Percentiles rank a stretch among this genome's conserved stretches.
Evolutionary conservation across 2,797 vertebrate species (phyloP).

Genomic region (Rhinichthys osculus): DNA sequence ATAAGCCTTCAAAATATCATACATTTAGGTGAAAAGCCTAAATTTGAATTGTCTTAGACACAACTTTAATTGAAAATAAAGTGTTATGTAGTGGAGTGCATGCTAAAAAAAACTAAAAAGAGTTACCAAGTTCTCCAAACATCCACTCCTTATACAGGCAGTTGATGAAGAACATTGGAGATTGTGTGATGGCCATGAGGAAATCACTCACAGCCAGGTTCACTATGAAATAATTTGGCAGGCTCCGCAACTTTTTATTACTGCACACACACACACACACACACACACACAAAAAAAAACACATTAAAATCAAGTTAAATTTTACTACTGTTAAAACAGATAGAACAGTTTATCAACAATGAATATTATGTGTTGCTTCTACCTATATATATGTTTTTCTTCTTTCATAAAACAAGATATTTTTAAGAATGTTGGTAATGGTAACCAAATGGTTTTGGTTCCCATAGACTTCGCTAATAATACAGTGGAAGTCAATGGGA

Average conservation of each 20-base stretch:
- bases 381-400: neutral
- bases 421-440: neutral
- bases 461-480: neutral
- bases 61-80: neutral
- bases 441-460: neutral
- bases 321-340: neutral
- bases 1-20: neutral
- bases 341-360: neutral
- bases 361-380: neutral
- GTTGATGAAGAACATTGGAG: conserved; percentile 91
- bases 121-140: conserved; percentile 89
- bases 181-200: conserved; percentile 92
- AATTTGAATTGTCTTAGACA: neutral
- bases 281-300: conserved; percentile 12
- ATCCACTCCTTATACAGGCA: conserved; percentile 91
- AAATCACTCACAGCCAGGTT: conserved; percentile 92
- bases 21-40: neutral
- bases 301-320: neutral
- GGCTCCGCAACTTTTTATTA: conserved; percentile 87
- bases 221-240: conserved; percentile 89
- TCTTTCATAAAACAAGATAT: neutral
- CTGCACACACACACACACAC: conserved; percentile 67
- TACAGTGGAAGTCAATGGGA: neutral
- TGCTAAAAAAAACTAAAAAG: neutral
- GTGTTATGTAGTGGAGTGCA: neutral